Conservation (phyloP, 1,140 invertebrate species). For the Mamestra configurata region DNA sequence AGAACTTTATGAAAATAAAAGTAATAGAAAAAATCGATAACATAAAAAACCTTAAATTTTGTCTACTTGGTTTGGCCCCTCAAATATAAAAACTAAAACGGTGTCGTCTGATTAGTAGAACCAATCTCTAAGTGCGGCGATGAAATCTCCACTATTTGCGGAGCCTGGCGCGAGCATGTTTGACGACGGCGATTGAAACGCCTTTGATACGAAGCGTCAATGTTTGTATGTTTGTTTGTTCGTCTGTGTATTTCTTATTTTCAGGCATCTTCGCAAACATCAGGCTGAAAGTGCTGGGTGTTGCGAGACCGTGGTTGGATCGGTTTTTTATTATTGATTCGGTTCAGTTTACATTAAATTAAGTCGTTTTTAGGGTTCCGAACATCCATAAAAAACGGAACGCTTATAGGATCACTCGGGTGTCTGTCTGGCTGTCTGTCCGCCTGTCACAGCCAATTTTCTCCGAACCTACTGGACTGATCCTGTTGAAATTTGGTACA, state of each 20-base stretch:
- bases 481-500: too few relatives aligned
- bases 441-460: too few relatives aligned
- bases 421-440: too few relatives aligned
- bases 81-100: too few relatives aligned
- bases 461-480: too few relatives aligned
- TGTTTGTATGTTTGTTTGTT: conserved; percentile 49
- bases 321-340: conserved; percentile 5
- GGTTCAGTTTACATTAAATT: not conserved
- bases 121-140: conserved; percentile 15
- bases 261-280: conserved; percentile 42
- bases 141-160: conserved; percentile 53
- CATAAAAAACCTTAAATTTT: too few relatives aligned
- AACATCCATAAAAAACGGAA: too few relatives aligned
- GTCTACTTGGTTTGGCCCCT: too few relatives aligned
- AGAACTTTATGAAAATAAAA: too few relatives aligned
- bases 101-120: not conserved
- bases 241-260: conserved; percentile 48
- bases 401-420: too few relatives aligned
- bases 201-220: conserved; percentile 50
- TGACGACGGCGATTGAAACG: conserved; percentile 49
- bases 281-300: conserved; percentile 40
- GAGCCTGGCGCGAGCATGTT: conserved; percentile 46
- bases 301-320: not conserved
- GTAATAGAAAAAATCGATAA: too few relatives aligned
- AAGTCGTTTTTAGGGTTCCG: not conserved